Evolutionary conservation across 2,888 invertebrate species (phyloP), one percentile per base, ranked within the genome.

Genomic region (Xestia c-nigrum): DNA sequence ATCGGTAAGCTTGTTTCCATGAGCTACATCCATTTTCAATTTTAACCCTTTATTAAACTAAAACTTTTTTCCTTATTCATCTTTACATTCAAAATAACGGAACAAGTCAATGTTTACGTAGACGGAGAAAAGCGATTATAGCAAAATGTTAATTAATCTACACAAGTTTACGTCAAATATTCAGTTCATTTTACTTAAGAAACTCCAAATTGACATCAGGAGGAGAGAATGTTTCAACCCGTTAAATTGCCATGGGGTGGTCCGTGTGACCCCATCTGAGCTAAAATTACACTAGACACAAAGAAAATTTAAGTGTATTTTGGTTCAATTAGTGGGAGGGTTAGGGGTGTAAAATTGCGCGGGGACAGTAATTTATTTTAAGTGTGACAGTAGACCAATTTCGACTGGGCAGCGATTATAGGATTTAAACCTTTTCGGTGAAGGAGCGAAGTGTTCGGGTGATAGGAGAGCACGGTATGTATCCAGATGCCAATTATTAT

Each of bases 251-350:
- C 88, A 91, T 91, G 89, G 94, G 95, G 94, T 92, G 90, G 89
- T 89, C 91, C 87, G 85, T 87, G 90, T 93, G 94, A 93, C 94
- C 95, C 95, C 92, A 93, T 92, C 93, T 90, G 91, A 92, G 91
- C 94, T 94, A 94, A 94, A 95, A 94, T 95, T 95, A 94, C 94
- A 91, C 93, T 91, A 93, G 94, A 93, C 94, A 94, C 95, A 95
- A 95, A 95, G 95, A 95, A 94, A 95, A 94, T 95, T 94, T 94
- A 93, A 95, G 94, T 94, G 94, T 95, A 95, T 95, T 95, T 95
- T 94, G 94, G 95, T 94, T 91, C 94, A 95, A 95, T 95, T 95
- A 95, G 94, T 93, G 92, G 92, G 91, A 87, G 88, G 90, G 91
- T 87, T 90, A 91, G 91, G 95, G 95, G 95, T 95, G 95, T 94